A percentile compares a stretch with the other conserved stretches of the same genome.
phyloP scores from a whole-genome alignment of 2,797 vertebrate species.

The Lacerta bilineata region DNA sequence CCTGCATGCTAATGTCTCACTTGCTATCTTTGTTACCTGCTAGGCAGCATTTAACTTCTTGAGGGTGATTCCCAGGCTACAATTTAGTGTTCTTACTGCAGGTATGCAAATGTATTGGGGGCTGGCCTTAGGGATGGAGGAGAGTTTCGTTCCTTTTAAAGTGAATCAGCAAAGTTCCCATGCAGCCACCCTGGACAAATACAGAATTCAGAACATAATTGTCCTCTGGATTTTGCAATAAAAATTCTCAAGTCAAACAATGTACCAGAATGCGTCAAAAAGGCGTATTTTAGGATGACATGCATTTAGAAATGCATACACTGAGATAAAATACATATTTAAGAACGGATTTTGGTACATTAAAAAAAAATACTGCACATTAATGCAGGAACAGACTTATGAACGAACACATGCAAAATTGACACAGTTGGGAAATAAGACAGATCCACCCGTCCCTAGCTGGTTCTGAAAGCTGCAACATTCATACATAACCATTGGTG shows the following conservation, averaged over 20 bases:
- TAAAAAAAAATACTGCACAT: background rate
- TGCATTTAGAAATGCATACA: background rate
- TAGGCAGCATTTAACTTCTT: background rate
- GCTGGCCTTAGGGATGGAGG: background rate
- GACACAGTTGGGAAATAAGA: background rate
- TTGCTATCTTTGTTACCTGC: background rate
- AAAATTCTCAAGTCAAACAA: background rate
- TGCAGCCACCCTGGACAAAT: background rate
- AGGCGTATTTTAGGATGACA: background rate
- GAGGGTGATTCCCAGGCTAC: background rate
- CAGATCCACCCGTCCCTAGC: background rate
- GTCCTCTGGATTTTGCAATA: background rate
- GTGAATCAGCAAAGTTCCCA: background rate
- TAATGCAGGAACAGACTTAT: background rate
- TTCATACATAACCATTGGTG: background rate
- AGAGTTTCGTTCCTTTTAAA: background rate
- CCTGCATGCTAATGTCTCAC: background rate
- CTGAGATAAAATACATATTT: background rate
- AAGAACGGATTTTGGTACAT: background rate
- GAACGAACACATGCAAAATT: background rate
- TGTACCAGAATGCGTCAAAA: background rate
- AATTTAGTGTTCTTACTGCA: background rate
- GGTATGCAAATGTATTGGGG: background rate
- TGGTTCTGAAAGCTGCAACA: background rate
- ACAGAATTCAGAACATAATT: background rate